Evolutionary conservation across 2,888 invertebrate genomes (phyloP).

Genomic region (Tipula helvola): DNA sequence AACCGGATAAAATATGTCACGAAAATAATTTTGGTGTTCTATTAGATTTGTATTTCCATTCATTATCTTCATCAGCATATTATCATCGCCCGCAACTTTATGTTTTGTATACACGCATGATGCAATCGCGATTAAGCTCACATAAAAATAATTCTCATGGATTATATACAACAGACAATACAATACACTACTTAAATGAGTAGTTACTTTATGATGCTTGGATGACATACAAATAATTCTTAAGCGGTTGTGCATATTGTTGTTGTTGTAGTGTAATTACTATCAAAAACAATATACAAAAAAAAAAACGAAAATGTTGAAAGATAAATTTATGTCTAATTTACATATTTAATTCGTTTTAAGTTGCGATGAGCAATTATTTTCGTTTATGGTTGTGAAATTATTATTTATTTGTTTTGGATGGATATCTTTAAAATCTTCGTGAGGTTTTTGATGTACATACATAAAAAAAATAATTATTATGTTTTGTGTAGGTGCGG

Average conservation of each 20-base stretch:
- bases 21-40: neutral
- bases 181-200: neutral
- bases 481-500: neutral
- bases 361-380: neutral
- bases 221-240: neutral
- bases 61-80: neutral
- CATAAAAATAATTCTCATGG: neutral
- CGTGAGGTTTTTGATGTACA: neutral
- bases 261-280: neutral
- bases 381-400: neutral
- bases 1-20: neutral
- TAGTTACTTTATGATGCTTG: neutral
- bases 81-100: neutral
- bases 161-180: neutral
- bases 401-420: neutral
- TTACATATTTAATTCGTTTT: neutral
- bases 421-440: neutral
- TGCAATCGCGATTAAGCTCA: neutral
- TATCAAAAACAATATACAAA: neutral
- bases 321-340: neutral
- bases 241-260: neutral
- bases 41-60: neutral
- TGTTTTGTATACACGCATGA: neutral
- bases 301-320: neutral
- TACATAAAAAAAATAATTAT: neutral